A percentile compares a stretch with the other conserved stretches of the same genome.
phyloP scores from a whole-genome alignment of 2,888 invertebrate genomes.

The Tupiocoris notatus region DNA sequence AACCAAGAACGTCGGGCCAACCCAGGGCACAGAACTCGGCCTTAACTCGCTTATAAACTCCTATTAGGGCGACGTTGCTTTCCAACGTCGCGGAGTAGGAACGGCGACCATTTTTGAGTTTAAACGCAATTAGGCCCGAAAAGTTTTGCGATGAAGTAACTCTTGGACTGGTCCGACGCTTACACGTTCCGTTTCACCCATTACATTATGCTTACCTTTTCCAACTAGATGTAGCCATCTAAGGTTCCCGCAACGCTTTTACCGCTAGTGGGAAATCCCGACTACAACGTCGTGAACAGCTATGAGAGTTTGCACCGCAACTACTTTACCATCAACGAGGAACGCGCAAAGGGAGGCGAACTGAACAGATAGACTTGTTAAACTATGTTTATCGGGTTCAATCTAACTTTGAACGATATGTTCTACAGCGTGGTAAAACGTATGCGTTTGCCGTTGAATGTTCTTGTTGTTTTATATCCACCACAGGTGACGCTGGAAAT shows the following conservation, averaged over 20 bases:
- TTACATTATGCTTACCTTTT: background rate
- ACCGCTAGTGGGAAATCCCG: background rate
- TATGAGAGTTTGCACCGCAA: background rate
- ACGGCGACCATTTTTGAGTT: conserved; percentile 33
- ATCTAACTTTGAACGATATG: background rate
- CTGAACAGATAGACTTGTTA: background rate
- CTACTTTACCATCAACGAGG: background rate
- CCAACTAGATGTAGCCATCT: too few species aligned
- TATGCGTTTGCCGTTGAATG: too few species aligned
- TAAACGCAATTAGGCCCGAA: conserved; percentile 17
- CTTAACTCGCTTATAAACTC: conserved; percentile 32
- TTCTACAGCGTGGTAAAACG: too few species aligned
- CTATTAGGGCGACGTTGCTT: background rate
- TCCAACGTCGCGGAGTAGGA: background rate
- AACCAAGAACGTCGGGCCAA: background rate
- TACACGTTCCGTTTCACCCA: background rate
- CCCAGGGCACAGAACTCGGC: background rate
- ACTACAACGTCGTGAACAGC: background rate
- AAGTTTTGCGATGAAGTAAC: conserved; percentile 16
- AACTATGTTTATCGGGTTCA: background rate
- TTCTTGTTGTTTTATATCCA: too few species aligned
- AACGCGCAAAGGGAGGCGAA: background rate
- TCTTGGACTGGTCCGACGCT: conserved; percentile 3
- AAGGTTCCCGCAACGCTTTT: background rate
- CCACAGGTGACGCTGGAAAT: too few species aligned